phyloP scores from a whole-genome alignment of 2,888 invertebrate genomes.

The Pseudococcus jackbeardsleyi region DNA sequence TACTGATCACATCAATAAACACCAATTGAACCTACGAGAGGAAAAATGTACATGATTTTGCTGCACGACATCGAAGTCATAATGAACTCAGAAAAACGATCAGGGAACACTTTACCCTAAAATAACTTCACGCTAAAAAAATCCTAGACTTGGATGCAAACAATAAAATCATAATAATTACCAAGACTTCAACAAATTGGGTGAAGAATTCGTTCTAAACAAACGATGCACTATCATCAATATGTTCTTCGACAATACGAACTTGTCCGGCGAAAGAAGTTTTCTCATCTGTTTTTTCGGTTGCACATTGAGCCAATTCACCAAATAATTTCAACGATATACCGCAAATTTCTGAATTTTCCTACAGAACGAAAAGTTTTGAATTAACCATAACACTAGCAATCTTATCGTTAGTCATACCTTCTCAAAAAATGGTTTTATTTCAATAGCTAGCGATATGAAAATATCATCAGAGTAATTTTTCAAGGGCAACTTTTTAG shows the following conservation, averaged over 20 bases:
- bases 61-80: slow-evolving; percentile 75
- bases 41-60: slow-evolving; percentile 73
- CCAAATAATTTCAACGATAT: slow-evolving; percentile 86
- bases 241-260: slow-evolving; percentile 83
- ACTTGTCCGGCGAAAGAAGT: slow-evolving; percentile 82
- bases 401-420: slow-evolving; percentile 70
- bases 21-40: too few species aligned
- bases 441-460: slow-evolving; percentile 84
- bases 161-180: too few species aligned
- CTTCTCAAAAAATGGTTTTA: slow-evolving; percentile 89
- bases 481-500: slow-evolving; percentile 79
- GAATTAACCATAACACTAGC: slow-evolving; percentile 1
- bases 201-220: slow-evolving; percentile 82
- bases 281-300: slow-evolving; percentile 70
- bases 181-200: slow-evolving; percentile 78
- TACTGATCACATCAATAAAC: too few species aligned
- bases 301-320: slow-evolving; percentile 74
- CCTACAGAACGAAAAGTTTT: slow-evolving; percentile 69
- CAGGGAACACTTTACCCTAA: slow-evolving; percentile 75
- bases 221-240: slow-evolving; percentile 81
- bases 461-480: slow-evolving; percentile 75
- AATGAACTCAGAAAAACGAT: slow-evolving; percentile 75
- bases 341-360: too few species aligned
- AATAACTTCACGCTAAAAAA: too few species aligned
- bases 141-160: slow-evolving; percentile 18